Evolutionary conservation across 23 tunicate species (phyloP), one percentile per base, ranked within the genome.

Genomic region (Phallusia fumigata): DNA sequence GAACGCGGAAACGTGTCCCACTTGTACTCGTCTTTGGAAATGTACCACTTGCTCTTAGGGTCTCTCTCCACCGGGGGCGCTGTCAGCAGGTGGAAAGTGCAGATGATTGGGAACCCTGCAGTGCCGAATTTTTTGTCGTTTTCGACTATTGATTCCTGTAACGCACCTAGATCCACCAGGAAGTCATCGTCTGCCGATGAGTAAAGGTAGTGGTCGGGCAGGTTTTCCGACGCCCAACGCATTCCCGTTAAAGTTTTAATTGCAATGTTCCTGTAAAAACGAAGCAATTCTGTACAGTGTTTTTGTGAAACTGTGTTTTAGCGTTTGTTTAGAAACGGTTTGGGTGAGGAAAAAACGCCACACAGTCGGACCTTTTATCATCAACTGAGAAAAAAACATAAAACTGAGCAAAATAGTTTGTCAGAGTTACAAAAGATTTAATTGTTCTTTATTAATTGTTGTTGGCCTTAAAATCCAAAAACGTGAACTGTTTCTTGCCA

Each of bases 141-240:
- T 21, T 32, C n/a, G 8, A 0, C 22, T 19, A 74, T 16, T 10
- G 36, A 2, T 32, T 13, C 77, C 22, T 32, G 40, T 33, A 74
- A 74, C 3, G 40, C 77, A 18, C 44, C 44, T 2, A 74, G 77
- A 74, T 74, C 77, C 22, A 74, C 30, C 3, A 74, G 34, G 40
- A 74, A 74, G 16, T 74, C 77, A 16, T 74, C 77, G 40, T 74
- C 77, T 18, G n/a, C 44, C 13, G 77, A 30, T 11, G 77, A 30
- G 77, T 74, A 74, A 0, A 74, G 40, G 30, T 74, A 74, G 40
- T 74, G 8, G 40, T 19, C 77, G 33, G 77, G 77, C 1, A 74
- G 34, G 40, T 74, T 74, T 32, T 74, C 77, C 44, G 40, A 5
- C 28, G 77, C 77, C 77, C 77, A 74, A 18, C 44, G 77, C 77